These are phyloP conservation scores for Perithous albicinctus DNA, from an alignment of 2,888 invertebrate genomes.

Conservation along the genomic window DNA sequence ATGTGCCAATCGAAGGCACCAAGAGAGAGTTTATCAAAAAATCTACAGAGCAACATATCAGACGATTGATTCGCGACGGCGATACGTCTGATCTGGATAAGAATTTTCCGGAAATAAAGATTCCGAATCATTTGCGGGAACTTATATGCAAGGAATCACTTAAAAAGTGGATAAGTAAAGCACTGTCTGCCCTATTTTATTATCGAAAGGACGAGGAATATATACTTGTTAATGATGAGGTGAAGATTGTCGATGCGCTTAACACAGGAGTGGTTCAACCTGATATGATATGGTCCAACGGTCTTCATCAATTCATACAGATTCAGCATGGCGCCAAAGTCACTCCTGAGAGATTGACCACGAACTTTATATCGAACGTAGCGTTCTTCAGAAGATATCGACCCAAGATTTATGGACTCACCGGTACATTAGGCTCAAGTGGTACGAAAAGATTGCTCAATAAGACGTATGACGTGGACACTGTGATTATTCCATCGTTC, in stretches of 20 bases:
- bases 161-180: constrained; percentile 72
- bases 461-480: constrained; percentile 76
- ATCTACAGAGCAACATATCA: constrained; percentile 36
- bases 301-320: constrained; percentile 83
- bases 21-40: constrained; percentile 58
- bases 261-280: constrained; percentile 80
- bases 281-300: constrained; percentile 82
- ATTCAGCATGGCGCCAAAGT: constrained; percentile 81
- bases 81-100: neutral
- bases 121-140: constrained; percentile 33
- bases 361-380: constrained; percentile 83
- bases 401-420: constrained; percentile 79
- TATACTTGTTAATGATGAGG: constrained; percentile 74
- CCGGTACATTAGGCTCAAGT: constrained; percentile 81
- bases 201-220: constrained; percentile 75
- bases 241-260: constrained; percentile 78
- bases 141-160: constrained; percentile 19
- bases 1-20: constrained; percentile 63
- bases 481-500: constrained; percentile 78
- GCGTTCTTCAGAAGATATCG: constrained; percentile 75
- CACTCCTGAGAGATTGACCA: constrained; percentile 78
- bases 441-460: constrained; percentile 77
- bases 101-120: constrained; percentile 29
- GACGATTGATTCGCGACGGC: constrained; percentile 55
- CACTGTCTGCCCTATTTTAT: constrained; percentile 76